Base-by-base conservation (phyloP, 2,797 vertebrate species). In the Falco rusticolus region DNA sequence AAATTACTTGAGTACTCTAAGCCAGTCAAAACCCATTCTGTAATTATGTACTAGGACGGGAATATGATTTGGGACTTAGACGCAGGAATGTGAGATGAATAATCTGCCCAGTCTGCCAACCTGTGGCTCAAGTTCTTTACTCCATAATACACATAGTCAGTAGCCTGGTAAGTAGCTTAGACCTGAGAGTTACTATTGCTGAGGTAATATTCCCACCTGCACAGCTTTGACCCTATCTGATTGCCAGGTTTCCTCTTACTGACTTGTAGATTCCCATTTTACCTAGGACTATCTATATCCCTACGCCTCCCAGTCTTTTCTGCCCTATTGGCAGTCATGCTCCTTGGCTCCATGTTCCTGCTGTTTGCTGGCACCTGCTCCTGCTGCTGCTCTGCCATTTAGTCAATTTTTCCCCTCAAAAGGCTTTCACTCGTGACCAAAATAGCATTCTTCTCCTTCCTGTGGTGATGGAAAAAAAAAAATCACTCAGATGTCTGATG, bases 341-440 rank as follows among this genome's bases (percentile, higher is more conserved):
- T 75, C 25, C 59, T 94, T 92, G 93, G 78, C 82, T 94, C 34
- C 3, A 0, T 61, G 54, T 65, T 89, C n/a, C 74, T 91, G 78
- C 70, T 82, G 57, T 68, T 91, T 77, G 34, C 84, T 86, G 91
- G 69, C 84, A 84, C 59, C 31, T 87, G 84, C 87, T 96, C 59
- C 31, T 87, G 84, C 87, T 96, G 61, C 78, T 53, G 13, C 33
- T 76, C 68, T 93, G 77, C 74, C 84, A 75, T 41, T 78, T 82
- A 50, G 54, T 82, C 70, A 64, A 11, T 82, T 84, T 84, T 95
- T 87, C 41, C 70, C 21, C 37, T 87, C 66, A 28, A 41, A 87
- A 84, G 50, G 33, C 81, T 91, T 94, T 87, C 47, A 45, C 66
- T 93, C 1, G 5, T 10, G 53, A 87, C 78, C 31, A 75, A 57